Percentiles rank a stretch among this genome's conserved stretches.
Evolutionary conservation across 2,888 invertebrate species (phyloP).

Genomic region (Drosophila helvetica): DNA sequence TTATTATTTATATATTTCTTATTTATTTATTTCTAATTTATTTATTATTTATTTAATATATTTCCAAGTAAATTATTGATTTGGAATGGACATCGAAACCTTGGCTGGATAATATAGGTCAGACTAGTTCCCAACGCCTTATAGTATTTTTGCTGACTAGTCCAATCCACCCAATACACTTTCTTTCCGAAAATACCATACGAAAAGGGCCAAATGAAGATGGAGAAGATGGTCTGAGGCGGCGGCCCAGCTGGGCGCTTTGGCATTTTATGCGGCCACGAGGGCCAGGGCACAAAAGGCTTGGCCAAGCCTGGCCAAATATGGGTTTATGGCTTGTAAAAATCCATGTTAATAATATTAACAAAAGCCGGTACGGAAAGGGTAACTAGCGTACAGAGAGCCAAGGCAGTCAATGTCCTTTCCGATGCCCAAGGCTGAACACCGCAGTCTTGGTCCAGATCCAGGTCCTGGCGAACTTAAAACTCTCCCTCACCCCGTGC

Average conservation of each 20-base stretch:
- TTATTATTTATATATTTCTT: too few relatives aligned
- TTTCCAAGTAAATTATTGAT: too few relatives aligned
- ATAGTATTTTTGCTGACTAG: not conserved
- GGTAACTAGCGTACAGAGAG: conserved; percentile 58
- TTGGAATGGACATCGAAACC: too few relatives aligned
- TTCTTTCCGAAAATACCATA: not conserved
- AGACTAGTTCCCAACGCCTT: too few relatives aligned
- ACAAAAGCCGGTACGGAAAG: conserved; percentile 61
- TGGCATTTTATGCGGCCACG: conserved; percentile 65
- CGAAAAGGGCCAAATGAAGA: conserved; percentile 13
- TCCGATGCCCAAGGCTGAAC: conserved; percentile 54
- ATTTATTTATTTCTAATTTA: too few relatives aligned
- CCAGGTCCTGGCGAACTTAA: conserved; percentile 18
- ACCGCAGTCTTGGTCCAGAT: too few relatives aligned
- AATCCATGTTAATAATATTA: conserved; percentile 78
- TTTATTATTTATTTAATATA: too few relatives aligned
- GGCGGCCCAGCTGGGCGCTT: conserved; percentile 57
- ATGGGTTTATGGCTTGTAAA: conserved; percentile 78
- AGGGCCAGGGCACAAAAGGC: conserved; percentile 59
- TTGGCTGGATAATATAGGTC: too few relatives aligned
- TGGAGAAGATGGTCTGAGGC: conserved; percentile 8
- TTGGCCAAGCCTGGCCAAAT: conserved; percentile 64
- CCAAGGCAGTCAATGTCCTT: conserved; percentile 40
- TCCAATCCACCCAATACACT: not conserved
- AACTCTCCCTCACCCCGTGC: conserved; percentile 11